Evolutionary conservation across 2,888 invertebrate genomes (phyloP), one percentile per base, ranked within the genome.

Genomic region (Lasioglossum marginatum): DNA sequence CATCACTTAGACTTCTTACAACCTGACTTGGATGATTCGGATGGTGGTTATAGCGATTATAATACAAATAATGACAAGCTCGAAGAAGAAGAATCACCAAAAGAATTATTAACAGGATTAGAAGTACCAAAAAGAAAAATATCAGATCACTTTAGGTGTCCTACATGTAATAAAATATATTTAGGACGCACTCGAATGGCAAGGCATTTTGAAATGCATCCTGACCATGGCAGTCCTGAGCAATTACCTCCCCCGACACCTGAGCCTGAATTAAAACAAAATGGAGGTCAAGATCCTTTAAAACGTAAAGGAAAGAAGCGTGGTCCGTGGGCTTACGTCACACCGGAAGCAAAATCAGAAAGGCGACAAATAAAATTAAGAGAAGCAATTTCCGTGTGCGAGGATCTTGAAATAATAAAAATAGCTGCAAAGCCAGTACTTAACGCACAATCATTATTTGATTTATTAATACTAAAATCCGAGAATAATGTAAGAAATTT

Each of bases 141-240:
- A 86, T 95, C 96, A 0, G 94, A 96, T 70, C 95, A 96, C 74
- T 96, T 96, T 91, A 95, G 96, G 57, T 97, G 97, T 93, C 96
- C 96, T 2, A 96, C 96, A n/a, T 97, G 97, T 93, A 95, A 96
- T 78, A 97, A 97, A 93, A 96, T 96, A 27, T 97, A 97, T 93
- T 94, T 97, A 77, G 97, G 97, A 10, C 95, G 96, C 89, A 96
- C 95, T 48, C 96, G 96, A 77, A 96, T 97, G 95, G 95, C 96
- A 34, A 95, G 96, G 81, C 97, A 97, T 93, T 96, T 97, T 87
- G 95, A 96, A 88, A 95, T 96, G 89, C 95, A 96, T 93, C 97
- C 97, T 2, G 96, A 96, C 82, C 97, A 97, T 92, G 96, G 96
- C 0, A 94, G 93, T 82, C 92, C 89, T 4, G 95, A 93, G 87